Evolutionary conservation across 2,888 invertebrate genomes (phyloP).

Genomic region (Agrilus cyanescens): DNA sequence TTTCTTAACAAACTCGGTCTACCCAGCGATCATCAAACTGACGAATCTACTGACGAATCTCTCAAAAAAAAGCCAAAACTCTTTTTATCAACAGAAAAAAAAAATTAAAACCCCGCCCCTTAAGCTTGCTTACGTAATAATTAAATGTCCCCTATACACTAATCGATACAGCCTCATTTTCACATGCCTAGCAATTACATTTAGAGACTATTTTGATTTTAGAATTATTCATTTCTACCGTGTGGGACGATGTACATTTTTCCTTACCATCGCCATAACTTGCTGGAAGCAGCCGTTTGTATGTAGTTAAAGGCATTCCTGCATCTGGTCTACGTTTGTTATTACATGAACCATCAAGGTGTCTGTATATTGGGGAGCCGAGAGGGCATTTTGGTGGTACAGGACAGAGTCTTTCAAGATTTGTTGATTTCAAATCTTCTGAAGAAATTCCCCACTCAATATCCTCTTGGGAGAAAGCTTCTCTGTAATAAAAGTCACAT

Average conservation of each 20-base stretch:
- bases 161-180: too few relatives aligned
- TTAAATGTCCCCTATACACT: too few relatives aligned
- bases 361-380: conserved; percentile 46
- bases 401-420: conserved; percentile 33
- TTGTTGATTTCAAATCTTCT: conserved; percentile 34
- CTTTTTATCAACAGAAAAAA: too few relatives aligned
- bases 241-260: not conserved
- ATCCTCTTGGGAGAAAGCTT: conserved; percentile 34
- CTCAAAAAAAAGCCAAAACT: too few relatives aligned
- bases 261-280: conserved; percentile 50
- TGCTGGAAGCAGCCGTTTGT: conserved; percentile 53
- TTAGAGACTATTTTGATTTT: too few relatives aligned
- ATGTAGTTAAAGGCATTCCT: conserved; percentile 58
- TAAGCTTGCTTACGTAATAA: too few relatives aligned
- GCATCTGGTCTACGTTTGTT: conserved; percentile 55
- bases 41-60: too few relatives aligned
- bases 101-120: too few relatives aligned
- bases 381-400: conserved; percentile 35
- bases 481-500: conserved; percentile 25
- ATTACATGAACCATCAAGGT: conserved; percentile 74
- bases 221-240: too few relatives aligned
- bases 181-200: too few relatives aligned
- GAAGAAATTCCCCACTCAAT: conserved; percentile 37
- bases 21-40: too few relatives aligned
- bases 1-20: too few relatives aligned